These are phyloP conservation scores for Gracilinanus agilis DNA, from an alignment of 2,113 vertebrate genomes.

Conservation along the genomic window DNA sequence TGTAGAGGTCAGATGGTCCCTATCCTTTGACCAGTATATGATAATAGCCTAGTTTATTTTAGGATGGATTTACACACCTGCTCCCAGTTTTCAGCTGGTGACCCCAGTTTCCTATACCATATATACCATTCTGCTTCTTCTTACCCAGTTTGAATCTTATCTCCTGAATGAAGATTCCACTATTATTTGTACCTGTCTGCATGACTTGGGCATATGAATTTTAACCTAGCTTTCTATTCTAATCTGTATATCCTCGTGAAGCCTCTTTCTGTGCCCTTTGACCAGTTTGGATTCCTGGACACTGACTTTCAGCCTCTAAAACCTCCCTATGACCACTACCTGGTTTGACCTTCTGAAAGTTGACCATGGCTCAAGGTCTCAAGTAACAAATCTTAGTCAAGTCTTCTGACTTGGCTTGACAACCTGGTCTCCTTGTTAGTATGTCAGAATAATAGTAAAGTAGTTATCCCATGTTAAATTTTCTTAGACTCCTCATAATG, in stretches of 20 bases:
- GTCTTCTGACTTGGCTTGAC: neutral
- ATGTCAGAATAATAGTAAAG: neutral
- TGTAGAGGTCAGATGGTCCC: neutral
- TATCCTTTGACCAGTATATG: neutral
- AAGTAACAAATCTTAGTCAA: neutral
- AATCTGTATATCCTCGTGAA: neutral
- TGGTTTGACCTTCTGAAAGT: neutral
- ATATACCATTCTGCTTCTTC: neutral
- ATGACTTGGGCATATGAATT: neutral
- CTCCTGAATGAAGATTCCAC: neutral
- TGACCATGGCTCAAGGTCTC: neutral
- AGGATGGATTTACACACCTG: neutral
- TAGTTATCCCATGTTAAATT: neutral
- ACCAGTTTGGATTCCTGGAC: neutral
- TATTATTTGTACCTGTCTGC: neutral
- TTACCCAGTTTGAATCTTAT: neutral
- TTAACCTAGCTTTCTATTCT: neutral
- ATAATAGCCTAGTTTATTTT: neutral
- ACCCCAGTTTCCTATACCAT: neutral
- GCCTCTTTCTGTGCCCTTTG: neutral
- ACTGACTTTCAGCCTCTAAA: neutral
- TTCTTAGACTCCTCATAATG: neutral
- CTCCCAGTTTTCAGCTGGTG: neutral
- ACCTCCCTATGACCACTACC: neutral
- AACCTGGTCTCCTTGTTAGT: neutral